A percentile compares a stretch with the other conserved stretches of the same genome.
These are phyloP conservation scores for Sipunculus nudus DNA, from an alignment of 2,888 invertebrate species.

Conservation along the genomic window DNA sequence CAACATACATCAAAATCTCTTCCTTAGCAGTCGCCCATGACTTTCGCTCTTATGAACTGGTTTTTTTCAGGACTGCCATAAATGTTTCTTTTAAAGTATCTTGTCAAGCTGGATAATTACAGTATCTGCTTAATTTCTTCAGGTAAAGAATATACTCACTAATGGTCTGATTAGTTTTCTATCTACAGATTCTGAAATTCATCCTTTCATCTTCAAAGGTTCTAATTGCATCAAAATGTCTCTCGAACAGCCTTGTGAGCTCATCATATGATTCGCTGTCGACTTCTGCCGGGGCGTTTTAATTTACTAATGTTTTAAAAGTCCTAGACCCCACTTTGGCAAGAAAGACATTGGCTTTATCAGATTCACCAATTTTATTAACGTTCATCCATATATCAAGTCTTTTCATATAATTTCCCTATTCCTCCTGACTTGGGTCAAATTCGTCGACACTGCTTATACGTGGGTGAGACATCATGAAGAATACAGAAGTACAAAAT, in stretches of 20 bases:
- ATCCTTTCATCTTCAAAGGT: background rate
- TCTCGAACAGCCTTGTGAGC: too few species aligned
- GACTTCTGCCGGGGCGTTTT: background rate
- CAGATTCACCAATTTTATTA: background rate
- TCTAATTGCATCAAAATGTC: background rate
- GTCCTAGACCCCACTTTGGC: background rate
- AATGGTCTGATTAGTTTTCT: background rate
- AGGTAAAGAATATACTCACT: background rate
- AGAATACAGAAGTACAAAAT: too few species aligned
- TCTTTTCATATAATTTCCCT: slow-evolving; percentile 4
- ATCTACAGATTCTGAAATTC: background rate
- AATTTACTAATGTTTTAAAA: background rate
- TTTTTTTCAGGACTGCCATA: background rate
- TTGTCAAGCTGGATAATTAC: background rate
- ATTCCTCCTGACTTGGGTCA: slow-evolving; percentile 3
- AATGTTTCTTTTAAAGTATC: background rate
- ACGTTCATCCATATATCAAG: slow-evolving; percentile 5
- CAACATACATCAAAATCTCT: background rate
- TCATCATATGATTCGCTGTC: too few species aligned
- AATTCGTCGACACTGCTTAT: background rate
- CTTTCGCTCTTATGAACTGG: background rate
- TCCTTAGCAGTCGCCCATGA: background rate
- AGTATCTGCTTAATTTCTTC: background rate
- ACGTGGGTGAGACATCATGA: too few species aligned
- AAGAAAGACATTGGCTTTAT: slow-evolving; percentile 5